Evolutionary conservation across 2,797 vertebrate genomes (phyloP).

Genomic region (Gobionotothen gibberifrons): DNA sequence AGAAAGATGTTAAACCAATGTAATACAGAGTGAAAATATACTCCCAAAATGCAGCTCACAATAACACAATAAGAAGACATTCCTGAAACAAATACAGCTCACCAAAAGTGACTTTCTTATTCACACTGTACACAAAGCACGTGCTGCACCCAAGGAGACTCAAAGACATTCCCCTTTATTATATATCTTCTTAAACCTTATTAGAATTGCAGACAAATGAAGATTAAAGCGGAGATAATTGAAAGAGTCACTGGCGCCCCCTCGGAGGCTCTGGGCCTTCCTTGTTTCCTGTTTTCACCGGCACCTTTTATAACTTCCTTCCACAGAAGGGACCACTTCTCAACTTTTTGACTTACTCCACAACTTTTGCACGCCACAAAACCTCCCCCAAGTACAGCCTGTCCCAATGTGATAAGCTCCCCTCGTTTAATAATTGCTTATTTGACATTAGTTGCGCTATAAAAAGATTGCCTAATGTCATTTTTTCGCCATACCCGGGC

Average conservation of each 20-base stretch:
- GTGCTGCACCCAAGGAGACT: conserved; percentile 52
- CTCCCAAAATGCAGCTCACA: conserved; percentile 9
- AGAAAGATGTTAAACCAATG: conserved; percentile 38
- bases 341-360: conserved; percentile 70
- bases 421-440: conserved; percentile 79
- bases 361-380: conserved; percentile 61
- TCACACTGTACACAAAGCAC: conserved; percentile 31
- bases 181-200: conserved; percentile 54
- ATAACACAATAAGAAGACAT: conserved; percentile 31
- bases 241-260: conserved; percentile 60
- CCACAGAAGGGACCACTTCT: conserved; percentile 31
- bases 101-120: conserved; percentile 30
- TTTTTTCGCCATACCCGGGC: conserved; percentile 38
- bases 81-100: conserved; percentile 50
- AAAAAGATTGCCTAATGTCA: conserved; percentile 75
- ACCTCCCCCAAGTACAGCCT: conserved; percentile 63
- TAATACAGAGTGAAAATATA: conserved; percentile 22
- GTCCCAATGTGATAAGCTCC: conserved; percentile 73
- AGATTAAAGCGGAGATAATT: conserved; percentile 66
- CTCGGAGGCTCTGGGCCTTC: conserved; percentile 41
- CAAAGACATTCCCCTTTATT: conserved; percentile 49
- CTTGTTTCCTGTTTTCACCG: conserved; percentile 56
- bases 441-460: conserved; percentile 77
- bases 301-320: conserved; percentile 45
- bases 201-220: conserved; percentile 72